These are phyloP conservation scores for Daphoenositta chrysoptera DNA, from an alignment of 2,113 vertebrate genomes.

Conservation along the genomic window DNA sequence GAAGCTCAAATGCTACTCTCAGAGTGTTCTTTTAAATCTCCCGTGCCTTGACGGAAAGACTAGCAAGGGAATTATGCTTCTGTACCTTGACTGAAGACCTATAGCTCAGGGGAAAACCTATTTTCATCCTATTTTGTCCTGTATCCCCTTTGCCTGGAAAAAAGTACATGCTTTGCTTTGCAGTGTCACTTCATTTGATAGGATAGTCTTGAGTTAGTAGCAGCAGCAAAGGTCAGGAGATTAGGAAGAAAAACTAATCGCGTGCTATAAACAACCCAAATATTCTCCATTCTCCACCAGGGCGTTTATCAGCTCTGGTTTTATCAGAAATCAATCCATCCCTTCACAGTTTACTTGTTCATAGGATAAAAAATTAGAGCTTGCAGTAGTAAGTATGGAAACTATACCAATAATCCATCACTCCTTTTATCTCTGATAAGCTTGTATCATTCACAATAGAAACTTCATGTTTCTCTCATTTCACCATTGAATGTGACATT, in stretches of 20 bases:
- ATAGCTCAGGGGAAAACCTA: neutral
- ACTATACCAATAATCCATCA: conserved; percentile 39
- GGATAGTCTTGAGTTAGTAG: conserved; percentile 49
- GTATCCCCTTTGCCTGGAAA: conserved; percentile 2
- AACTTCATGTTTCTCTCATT: conserved; percentile 3
- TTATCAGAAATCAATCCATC: conserved; percentile 59
- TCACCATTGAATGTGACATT: conserved; percentile 20
- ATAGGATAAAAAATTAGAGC: conserved; percentile 38
- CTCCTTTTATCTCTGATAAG: conserved; percentile 48
- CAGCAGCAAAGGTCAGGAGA: conserved; percentile 56
- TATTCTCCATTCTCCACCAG: conserved; percentile 36
- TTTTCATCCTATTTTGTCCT: conserved; percentile 7
- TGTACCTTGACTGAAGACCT: conserved; percentile 16
- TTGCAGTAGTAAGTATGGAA: conserved; percentile 61
- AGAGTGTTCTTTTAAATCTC: neutral
- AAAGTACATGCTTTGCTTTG: conserved; percentile 30
- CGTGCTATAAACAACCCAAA: conserved; percentile 39
- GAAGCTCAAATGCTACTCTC: neutral
- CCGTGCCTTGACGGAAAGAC: neutral
- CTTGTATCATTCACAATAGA: conserved; percentile 23
- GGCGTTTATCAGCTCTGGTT: conserved; percentile 44
- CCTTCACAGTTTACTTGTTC: conserved; percentile 54
- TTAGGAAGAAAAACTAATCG: conserved; percentile 57
- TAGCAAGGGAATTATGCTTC: neutral
- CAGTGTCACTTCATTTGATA: conserved; percentile 21